Conservation (phyloP, 2,797 vertebrate species). For the Amazona finschi region DNA sequence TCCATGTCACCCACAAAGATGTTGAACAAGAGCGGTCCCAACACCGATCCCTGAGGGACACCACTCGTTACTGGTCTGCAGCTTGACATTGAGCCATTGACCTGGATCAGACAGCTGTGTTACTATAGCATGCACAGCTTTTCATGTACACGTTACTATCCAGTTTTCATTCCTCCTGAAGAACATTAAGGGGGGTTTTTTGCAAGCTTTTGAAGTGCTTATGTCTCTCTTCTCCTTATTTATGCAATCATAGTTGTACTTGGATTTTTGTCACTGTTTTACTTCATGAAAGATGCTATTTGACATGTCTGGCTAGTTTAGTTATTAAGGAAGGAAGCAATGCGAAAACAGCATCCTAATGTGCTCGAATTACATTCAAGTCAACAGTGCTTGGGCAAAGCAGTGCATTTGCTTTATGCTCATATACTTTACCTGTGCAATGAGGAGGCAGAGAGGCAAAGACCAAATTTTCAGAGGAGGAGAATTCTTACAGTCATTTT, state of each 20-base stretch:
- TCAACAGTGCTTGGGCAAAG: neutral
- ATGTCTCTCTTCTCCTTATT: neutral
- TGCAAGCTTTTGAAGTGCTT: neutral
- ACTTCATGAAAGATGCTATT: conserved; percentile 16
- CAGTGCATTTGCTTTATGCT: neutral
- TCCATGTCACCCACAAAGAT: too few species aligned
- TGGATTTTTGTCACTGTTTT: neutral
- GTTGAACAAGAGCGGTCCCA: too few species aligned
- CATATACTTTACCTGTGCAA: neutral
- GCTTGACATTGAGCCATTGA: too few species aligned
- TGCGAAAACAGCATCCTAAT: neutral
- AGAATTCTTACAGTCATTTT: neutral
- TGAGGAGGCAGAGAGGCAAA: neutral
- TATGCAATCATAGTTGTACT: neutral
- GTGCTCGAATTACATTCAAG: neutral
- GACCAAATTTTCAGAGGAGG: neutral
- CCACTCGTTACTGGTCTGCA: too few species aligned
- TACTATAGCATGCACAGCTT: neutral
- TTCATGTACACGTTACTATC: neutral
- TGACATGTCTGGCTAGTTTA: neutral
- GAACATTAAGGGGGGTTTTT: neutral
- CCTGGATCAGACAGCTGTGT: neutral
- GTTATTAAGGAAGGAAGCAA: neutral
- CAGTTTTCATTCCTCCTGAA: neutral
- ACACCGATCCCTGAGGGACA: too few species aligned